Base-by-base conservation (phyloP, 2,888 invertebrate genomes). In the Acronicta psi region DNA sequence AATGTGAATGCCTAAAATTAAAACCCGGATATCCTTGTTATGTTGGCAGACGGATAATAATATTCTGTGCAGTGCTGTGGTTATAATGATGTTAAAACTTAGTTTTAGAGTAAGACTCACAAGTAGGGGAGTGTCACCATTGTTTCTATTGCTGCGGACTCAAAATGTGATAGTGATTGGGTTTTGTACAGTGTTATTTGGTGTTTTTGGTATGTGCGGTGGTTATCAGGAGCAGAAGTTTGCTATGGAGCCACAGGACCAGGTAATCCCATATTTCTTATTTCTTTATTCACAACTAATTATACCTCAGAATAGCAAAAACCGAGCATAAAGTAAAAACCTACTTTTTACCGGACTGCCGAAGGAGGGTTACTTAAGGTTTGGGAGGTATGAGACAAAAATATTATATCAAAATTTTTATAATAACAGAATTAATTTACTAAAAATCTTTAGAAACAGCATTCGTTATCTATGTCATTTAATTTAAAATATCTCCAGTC, bases 161-260 rank as follows among this genome's bases (percentile, higher is more conserved):
- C 81, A 77, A 10, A 70, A 75, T 71, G 69, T 69, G 51, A 40
- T 62, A 56, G 56, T 71, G 58, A 59, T 71, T 67, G 70, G 69
- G 67, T 68, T 78, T 77, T 79, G 70, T 81, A 78, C 71, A 70
- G 65, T 77, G 73, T 79, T 86, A 73, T 82, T 82, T 77, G 69
- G 81, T 85, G 73, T 82, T 81, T 68, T 89, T 81, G 74, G 87
- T 89, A 81, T 92, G 84, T 82, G 90, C 77, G 83, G 81, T 64
- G 85, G 93, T 78, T 85, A 79, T 73, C 85, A 85, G 44, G 96
- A 96, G 79, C 99, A 99, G 92, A 96, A 97, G 89, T 99, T 99
- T 91, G 97, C 97, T 42, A 97, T 97, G 95, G 97, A 99, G 86
- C 99, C 99, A 8, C 97, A 97, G 87, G 98, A 98, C 95, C 96